Evolutionary conservation across 2,113 vertebrate genomes (phyloP).

Genomic region (Ageneiosus marmoratus): DNA sequence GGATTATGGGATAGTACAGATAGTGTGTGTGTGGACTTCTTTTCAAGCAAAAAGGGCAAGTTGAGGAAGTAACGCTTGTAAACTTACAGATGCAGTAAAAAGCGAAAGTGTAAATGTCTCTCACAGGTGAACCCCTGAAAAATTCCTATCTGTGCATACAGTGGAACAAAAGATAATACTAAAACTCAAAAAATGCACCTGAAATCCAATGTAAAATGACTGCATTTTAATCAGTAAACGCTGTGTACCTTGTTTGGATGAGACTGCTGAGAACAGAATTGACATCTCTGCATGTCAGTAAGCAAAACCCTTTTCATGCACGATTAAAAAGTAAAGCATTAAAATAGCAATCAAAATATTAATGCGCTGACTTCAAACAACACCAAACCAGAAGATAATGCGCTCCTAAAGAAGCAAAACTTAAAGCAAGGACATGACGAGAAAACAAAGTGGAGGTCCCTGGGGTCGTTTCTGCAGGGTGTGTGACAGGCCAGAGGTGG

Average conservation of each 20-base stretch:
- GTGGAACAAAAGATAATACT: not conserved
- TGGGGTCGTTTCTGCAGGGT: conserved; percentile 31
- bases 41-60: not conserved
- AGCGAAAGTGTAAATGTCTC: not conserved
- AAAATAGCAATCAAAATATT: conserved; percentile 22
- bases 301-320: not conserved
- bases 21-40: not conserved
- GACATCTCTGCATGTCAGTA: not conserved
- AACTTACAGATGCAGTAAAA: conserved; percentile 2
- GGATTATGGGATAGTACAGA: conserved; percentile 19
- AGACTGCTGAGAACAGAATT: not conserved
- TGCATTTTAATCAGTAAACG: conserved; percentile 1
- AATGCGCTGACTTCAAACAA: conserved; percentile 40
- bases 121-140: conserved; percentile 26
- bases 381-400: conserved; percentile 8
- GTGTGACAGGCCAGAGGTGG: not conserved
- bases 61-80: conserved; percentile 3
- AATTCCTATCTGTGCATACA: conserved; percentile 2
- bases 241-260: not conserved
- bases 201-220: conserved; percentile 31
- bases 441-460: conserved; percentile 34
- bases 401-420: conserved; percentile 10
- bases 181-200: conserved; percentile 37
- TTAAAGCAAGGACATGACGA: conserved; percentile 29
- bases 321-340: conserved; percentile 10